Conservation (phyloP, 2,888 invertebrate species). For the Agelastica alni region DNA sequence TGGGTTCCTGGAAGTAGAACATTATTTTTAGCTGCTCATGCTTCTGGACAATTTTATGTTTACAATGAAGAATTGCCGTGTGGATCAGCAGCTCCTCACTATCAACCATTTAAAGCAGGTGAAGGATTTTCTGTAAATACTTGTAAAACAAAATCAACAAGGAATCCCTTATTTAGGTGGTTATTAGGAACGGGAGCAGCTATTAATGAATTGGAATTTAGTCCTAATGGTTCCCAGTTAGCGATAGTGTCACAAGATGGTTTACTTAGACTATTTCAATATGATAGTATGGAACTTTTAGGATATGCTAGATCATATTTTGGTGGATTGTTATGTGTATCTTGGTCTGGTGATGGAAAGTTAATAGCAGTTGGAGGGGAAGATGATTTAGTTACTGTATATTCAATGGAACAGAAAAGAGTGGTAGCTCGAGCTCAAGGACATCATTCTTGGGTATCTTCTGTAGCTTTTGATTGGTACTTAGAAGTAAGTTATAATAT, state of each 20-base stretch:
- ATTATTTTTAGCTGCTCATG: conserved; percentile 92
- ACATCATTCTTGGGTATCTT: conserved; percentile 97
- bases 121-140: conserved; percentile 94
- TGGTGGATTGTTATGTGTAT: conserved; percentile 95
- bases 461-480: conserved; percentile 92
- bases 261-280: conserved; percentile 93
- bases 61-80: conserved; percentile 96
- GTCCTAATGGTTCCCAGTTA: conserved; percentile 89
- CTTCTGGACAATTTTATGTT: conserved; percentile 89
- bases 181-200: conserved; percentile 69
- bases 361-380: conserved; percentile 97
- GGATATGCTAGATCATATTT: conserved; percentile 96
- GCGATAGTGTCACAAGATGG: conserved; percentile 96
- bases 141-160: conserved; percentile 93
- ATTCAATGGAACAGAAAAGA: conserved; percentile 89
- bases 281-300: conserved; percentile 94
- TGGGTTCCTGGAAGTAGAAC: conserved; percentile 97
- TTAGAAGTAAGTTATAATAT: conserved; percentile 49
- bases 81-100: conserved; percentile 87
- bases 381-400: conserved; percentile 97
- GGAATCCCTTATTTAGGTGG: conserved; percentile 95
- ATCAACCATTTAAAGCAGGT: conserved; percentile 93
- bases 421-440: conserved; percentile 98
- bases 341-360: conserved; percentile 97
- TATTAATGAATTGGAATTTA: conserved; percentile 98